Evolutionary conservation across 2,797 vertebrate genomes (phyloP).

Genomic region (Nyctalus aviator): DNA sequence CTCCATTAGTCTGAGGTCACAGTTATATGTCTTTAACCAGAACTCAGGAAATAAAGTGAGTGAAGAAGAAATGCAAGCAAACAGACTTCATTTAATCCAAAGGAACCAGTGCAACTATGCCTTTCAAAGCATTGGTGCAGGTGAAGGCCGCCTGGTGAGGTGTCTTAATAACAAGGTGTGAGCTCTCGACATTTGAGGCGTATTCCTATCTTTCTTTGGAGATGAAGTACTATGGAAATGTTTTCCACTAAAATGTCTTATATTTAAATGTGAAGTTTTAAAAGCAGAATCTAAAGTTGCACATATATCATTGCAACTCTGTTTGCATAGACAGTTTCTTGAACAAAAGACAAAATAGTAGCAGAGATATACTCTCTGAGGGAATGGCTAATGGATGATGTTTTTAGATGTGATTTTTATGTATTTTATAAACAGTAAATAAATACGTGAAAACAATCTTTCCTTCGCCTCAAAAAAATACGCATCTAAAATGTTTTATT

Average conservation of each 20-base stretch:
- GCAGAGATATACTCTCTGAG: not conserved
- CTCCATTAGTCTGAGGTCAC: not conserved
- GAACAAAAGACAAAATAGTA: conserved; percentile 48
- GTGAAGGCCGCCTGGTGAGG: not conserved
- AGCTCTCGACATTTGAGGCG: not conserved
- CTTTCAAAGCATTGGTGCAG: not conserved
- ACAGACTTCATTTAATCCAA: not conserved
- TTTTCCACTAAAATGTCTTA: conserved; percentile 17
- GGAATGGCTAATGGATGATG: not conserved
- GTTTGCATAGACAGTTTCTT: conserved; percentile 23
- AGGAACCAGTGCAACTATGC: not conserved
- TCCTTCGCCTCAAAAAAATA: conserved; percentile 56
- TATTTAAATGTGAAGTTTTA: conserved; percentile 40
- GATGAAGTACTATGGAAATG: conserved; percentile 26
- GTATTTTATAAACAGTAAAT: conserved; percentile 38
- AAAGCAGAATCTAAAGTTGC: not conserved
- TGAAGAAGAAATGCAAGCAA: conserved; percentile 12
- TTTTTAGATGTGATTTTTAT: conserved; percentile 17
- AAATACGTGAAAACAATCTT: conserved; percentile 2
- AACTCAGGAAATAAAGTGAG: conserved; percentile 19
- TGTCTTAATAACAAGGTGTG: not conserved
- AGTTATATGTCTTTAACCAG: not conserved
- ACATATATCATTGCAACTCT: not conserved
- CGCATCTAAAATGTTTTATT: conserved; percentile 19
- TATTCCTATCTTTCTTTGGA: conserved; percentile 31